Evolutionary conservation across 2,797 vertebrate genomes (phyloP).

Genomic region (Sebastes hubbsi): DNA sequence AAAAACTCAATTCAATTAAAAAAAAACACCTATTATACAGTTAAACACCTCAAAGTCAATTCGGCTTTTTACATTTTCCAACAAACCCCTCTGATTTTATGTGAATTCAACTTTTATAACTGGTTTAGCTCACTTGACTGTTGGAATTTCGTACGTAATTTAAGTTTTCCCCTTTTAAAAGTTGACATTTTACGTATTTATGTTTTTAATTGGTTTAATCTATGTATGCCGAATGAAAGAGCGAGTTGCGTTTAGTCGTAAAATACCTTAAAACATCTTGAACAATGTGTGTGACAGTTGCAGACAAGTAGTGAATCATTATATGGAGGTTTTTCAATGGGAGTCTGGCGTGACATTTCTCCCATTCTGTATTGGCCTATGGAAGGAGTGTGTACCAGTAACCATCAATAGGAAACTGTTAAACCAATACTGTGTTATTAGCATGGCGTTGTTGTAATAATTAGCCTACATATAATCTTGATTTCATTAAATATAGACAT

Average conservation of each 20-base stretch:
- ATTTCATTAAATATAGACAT: neutral
- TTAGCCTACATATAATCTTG: neutral
- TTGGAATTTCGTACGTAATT: neutral
- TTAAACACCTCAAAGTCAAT: neutral
- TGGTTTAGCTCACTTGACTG: neutral
- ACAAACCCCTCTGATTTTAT: rapidly evolving
- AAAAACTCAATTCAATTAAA: neutral
- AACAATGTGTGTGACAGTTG: neutral
- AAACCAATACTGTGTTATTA: neutral
- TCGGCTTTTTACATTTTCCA: neutral
- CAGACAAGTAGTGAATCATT: too few species aligned
- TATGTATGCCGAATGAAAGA: neutral
- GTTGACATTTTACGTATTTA: neutral
- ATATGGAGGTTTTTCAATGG: neutral
- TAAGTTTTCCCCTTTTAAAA: neutral
- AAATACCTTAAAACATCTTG: neutral
- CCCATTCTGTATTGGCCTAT: neutral
- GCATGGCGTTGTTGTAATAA: neutral
- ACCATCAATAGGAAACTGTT: neutral
- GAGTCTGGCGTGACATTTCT: neutral
- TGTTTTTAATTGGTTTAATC: rapidly evolving
- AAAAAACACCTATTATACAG: rapidly evolving
- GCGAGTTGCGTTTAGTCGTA: rapidly evolving
- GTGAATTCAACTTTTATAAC: constrained; percentile 19
- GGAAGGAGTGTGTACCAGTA: neutral